These are phyloP conservation scores for Danio choprae DNA, from an alignment of 2,797 vertebrate species.

Conservation along the genomic window DNA sequence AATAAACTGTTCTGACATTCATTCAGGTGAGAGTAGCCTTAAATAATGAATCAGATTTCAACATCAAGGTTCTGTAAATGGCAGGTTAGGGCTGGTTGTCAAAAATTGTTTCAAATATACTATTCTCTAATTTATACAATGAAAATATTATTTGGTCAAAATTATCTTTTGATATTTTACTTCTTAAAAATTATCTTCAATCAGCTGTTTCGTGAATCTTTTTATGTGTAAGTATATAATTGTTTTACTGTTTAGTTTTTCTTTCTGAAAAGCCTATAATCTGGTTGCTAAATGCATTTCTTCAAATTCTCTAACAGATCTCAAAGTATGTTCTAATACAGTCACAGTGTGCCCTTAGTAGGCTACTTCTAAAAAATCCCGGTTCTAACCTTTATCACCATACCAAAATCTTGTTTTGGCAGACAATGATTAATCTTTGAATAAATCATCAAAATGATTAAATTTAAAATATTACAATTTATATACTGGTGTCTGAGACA, in stretches of 20 bases:
- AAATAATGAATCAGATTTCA: background rate
- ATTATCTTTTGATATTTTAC: background rate
- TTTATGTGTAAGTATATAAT: too few species aligned
- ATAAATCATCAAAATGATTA: background rate
- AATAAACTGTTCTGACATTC: background rate
- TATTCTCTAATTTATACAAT: too few species aligned
- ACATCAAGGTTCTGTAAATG: background rate
- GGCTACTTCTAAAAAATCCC: background rate
- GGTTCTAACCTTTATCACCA: background rate
- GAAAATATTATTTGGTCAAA: background rate
- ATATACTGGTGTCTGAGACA: background rate
- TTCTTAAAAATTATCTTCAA: background rate
- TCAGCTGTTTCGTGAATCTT: background rate
- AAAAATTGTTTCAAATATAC: too few species aligned
- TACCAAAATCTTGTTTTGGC: background rate
- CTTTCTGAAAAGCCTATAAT: background rate
- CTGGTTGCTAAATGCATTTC: background rate
- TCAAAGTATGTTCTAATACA: background rate
- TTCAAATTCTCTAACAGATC: background rate
- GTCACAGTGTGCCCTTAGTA: background rate
- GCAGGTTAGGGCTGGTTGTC: background rate
- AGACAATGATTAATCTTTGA: background rate
- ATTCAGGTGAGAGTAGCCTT: too few species aligned
- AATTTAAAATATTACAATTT: too few species aligned
- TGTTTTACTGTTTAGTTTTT: background rate